Evolutionary conservation across 2,888 invertebrate species (phyloP).

Genomic region (Coremacera marginata): DNA sequence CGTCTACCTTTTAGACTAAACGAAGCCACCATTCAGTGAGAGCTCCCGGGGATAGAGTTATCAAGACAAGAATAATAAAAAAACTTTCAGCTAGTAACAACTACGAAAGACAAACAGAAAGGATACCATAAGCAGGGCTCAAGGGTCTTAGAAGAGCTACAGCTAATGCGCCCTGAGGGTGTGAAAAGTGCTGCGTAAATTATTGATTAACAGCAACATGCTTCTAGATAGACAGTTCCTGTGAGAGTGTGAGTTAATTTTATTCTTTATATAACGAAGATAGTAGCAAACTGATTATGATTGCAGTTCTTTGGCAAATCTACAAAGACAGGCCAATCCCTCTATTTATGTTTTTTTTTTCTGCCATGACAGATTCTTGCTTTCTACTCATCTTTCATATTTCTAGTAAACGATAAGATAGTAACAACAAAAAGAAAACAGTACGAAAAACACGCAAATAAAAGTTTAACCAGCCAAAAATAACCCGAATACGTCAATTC

Average conservation of each 20-base stretch:
- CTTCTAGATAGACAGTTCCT: neutral
- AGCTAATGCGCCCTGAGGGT: constrained; percentile 41
- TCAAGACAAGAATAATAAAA: neutral
- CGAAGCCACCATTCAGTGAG: too few relatives aligned
- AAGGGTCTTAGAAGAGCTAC: constrained; percentile 31
- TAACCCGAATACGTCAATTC: constrained; percentile 12
- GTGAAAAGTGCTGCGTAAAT: constrained; percentile 35
- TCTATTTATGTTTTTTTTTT: too few relatives aligned
- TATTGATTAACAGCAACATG: constrained; percentile 37
- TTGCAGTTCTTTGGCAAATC: too few relatives aligned
- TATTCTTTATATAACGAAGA: neutral
- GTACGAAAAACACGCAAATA: constrained; percentile 6
- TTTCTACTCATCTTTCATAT: neutral
- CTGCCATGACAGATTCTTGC: too few relatives aligned
- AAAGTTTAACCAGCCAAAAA: neutral
- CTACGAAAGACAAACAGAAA: too few relatives aligned
- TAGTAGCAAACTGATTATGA: neutral
- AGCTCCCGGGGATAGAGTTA: too few relatives aligned
- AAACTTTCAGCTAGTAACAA: too few relatives aligned
- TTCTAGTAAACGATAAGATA: neutral
- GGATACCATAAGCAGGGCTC: neutral
- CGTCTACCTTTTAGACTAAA: too few relatives aligned
- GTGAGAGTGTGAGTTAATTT: neutral
- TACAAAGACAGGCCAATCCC: too few relatives aligned
- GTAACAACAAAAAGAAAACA: constrained; percentile 2